phyloP scores from a whole-genome alignment of 2,113 vertebrate genomes.

The Mellivora capensis region DNA sequence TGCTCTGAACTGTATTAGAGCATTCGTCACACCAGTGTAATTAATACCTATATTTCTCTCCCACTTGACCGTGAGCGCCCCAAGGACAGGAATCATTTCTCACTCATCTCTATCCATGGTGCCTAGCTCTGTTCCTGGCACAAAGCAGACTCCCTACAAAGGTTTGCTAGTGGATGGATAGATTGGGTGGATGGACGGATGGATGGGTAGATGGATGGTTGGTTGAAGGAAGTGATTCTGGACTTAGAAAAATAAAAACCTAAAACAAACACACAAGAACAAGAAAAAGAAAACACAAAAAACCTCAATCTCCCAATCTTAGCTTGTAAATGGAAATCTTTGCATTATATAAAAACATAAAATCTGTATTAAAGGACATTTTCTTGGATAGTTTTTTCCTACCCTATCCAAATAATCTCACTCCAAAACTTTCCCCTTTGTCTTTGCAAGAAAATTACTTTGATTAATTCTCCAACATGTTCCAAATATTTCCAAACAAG shows the following conservation, averaged over 20 bases:
- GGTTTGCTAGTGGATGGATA: not conserved
- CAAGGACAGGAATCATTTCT: conserved; percentile 16
- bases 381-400: not conserved
- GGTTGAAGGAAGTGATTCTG: not conserved
- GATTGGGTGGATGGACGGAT: not conserved
- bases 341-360: not conserved
- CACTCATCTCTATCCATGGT: conserved; percentile 30
- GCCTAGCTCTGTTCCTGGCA: not conserved
- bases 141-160: not conserved
- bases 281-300: not conserved
- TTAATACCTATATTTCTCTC: conserved; percentile 18
- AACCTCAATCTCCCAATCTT: not conserved
- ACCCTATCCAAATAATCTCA: not conserved
- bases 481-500: not conserved
- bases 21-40: conserved; percentile 34
- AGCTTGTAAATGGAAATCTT: not conserved
- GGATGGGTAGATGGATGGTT: not conserved
- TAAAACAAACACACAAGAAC: conserved; percentile 6
- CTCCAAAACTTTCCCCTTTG: conserved; percentile 4
- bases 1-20: conserved; percentile 57
- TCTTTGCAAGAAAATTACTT: not conserved
- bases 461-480: not conserved
- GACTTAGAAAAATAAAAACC: not conserved
- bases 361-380: not conserved
- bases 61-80: not conserved